phyloP scores from a whole-genome alignment of 2,888 invertebrate species.

The Archips crataeganus region DNA sequence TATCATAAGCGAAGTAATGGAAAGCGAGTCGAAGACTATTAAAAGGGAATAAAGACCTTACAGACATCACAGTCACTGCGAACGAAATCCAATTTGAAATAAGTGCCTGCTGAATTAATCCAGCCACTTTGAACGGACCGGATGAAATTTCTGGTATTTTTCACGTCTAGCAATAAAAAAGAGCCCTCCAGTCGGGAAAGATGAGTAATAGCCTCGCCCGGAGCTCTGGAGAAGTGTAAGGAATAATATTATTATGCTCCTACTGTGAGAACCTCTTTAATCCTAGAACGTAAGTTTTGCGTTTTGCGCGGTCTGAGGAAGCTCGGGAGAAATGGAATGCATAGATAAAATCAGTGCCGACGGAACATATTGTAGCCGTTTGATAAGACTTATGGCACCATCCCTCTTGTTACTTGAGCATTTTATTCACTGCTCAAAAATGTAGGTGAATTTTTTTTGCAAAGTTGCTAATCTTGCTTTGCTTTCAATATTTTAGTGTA shows the following conservation, averaged over 20 bases:
- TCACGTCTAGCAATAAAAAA: conserved; percentile 84
- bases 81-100: conserved; percentile 85
- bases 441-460: neutral
- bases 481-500: too few relatives aligned
- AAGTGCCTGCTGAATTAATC: conserved; percentile 86
- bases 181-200: conserved; percentile 76
- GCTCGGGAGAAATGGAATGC: conserved; percentile 32
- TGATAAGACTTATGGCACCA: conserved; percentile 27
- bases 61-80: conserved; percentile 65
- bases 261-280: conserved; percentile 76
- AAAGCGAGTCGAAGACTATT: conserved; percentile 71
- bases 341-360: conserved; percentile 38
- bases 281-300: conserved; percentile 59
- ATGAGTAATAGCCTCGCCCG: conserved; percentile 80
- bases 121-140: conserved; percentile 80
- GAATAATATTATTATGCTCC: conserved; percentile 82
- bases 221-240: conserved; percentile 75
- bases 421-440: conserved; percentile 22
- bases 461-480: neutral
- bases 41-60: conserved; percentile 74
- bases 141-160: conserved; percentile 85
- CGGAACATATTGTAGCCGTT: conserved; percentile 43
- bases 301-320: conserved; percentile 49
- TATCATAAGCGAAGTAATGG: conserved; percentile 56
- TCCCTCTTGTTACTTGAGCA: conserved; percentile 16